Base-by-base conservation (phyloP, 1,140 invertebrate species). In the Panulirus ornatus region DNA sequence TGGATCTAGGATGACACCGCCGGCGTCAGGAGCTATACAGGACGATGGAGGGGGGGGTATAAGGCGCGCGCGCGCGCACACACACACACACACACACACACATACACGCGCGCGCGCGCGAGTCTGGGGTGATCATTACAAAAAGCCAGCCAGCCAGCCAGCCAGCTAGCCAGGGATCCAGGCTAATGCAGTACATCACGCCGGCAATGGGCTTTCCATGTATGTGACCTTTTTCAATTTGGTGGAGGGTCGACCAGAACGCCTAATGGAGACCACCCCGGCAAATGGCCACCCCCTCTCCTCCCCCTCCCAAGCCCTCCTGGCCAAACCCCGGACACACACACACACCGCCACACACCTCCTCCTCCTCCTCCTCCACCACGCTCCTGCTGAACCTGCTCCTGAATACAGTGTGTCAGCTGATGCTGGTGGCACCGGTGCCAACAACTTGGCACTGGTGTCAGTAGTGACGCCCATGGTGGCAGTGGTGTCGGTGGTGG, bases 161-260 rank as follows among this genome's bases (percentile, higher is more conserved):
- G n/a, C n/a, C n/a, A n/a, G n/a, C n/a, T n/a, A n/a, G n/a, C n/a
- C n/a, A n/a, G n/a, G 40, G 75, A 30, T 36, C 14, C 79, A 27
- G 79, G 27, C 79, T 82, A 54, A 63, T 40, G 79, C 79, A 58
- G 79, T 82, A 58, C 79, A 82, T 82, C 79, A 82, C 75, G 40
- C 38, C 9, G 84, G 30, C 83, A 88, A 92, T 84, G 82, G 82
- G 30, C 42, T 84, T 84, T 84, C 82, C 82, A 71, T 84, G 82
- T 84, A 66, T 40, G 82, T 71, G 82, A 84, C 82, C 82, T 84
- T 84, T 84, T 84, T 84, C 82, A 84, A 92, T 91, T 92, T 91
- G 91, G 83, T 84, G 91, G 88, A 54, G 73, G 81, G 84, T 66
- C 81, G 84, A 84, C 58, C 85, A 86, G 66, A 83, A 79, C 81